Evolutionary conservation across 1,140 invertebrate species (phyloP).

Genomic region (Trichonephila clavipes): DNA sequence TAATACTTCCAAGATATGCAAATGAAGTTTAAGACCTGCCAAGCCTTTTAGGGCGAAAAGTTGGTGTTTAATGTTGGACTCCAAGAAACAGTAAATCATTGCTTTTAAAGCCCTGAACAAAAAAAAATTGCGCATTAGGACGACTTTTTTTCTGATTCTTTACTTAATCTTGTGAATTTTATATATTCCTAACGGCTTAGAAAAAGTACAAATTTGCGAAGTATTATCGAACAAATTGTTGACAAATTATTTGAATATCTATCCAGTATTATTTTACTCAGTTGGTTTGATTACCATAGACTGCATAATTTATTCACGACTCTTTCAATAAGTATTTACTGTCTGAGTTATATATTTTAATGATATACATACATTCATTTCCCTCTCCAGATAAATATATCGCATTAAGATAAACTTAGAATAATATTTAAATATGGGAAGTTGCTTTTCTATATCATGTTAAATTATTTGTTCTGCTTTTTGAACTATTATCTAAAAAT

Average conservation of each 20-base stretch:
- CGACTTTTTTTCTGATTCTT: neutral
- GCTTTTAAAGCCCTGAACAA: constrained; percentile 55
- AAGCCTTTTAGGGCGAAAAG: constrained; percentile 50
- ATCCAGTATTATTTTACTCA: too few relatives aligned
- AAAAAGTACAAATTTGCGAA: neutral
- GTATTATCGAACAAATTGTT: neutral
- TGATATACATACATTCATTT: too few relatives aligned
- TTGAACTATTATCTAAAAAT: too few relatives aligned
- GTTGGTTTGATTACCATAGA: too few relatives aligned
- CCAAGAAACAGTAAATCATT: constrained; percentile 70
- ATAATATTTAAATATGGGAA: too few relatives aligned
- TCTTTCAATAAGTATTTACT: too few relatives aligned
- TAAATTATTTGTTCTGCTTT: too few relatives aligned
- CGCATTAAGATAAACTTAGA: too few relatives aligned
- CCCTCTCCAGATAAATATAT: too few relatives aligned
- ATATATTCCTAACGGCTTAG: neutral
- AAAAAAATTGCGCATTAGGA: neutral
- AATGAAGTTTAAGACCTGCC: constrained; percentile 54
- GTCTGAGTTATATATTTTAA: too few relatives aligned
- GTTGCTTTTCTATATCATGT: too few relatives aligned
- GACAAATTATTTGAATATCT: neutral
- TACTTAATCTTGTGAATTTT: neutral
- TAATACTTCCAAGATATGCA: constrained; percentile 69
- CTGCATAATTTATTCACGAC: too few relatives aligned
- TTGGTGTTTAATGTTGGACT: constrained; percentile 63